Evolutionary conservation across 2,888 invertebrate genomes (phyloP).

Genomic region (Meloe dianella): DNA sequence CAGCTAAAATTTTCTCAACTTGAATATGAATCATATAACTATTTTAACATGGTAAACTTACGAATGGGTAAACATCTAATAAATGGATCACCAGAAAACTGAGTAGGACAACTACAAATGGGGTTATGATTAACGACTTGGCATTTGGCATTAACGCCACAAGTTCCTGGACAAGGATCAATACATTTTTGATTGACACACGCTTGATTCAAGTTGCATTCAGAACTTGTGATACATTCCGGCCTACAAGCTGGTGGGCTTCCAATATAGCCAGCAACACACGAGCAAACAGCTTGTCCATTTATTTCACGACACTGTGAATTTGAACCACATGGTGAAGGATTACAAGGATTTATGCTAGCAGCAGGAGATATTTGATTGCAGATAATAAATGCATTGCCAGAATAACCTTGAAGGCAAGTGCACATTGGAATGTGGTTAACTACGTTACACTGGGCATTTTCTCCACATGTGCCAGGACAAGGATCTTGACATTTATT

Average conservation of each 20-base stretch:
- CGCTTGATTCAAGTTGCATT: constrained; percentile 60
- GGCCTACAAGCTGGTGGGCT: constrained; percentile 76
- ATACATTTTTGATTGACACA: constrained; percentile 63
- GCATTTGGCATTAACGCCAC: constrained; percentile 64
- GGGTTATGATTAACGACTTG: constrained; percentile 66
- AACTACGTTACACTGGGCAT: constrained; percentile 74
- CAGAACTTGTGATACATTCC: constrained; percentile 72
- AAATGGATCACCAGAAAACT: constrained; percentile 69
- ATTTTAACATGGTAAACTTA: constrained; percentile 36
- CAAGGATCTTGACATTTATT: constrained; percentile 77
- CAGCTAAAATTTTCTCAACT: neutral
- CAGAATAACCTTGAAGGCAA: constrained; percentile 72
- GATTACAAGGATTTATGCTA: constrained; percentile 65
- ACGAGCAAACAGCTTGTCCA: constrained; percentile 74
- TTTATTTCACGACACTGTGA: constrained; percentile 73
- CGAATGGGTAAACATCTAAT: constrained; percentile 61
- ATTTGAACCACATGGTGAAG: constrained; percentile 75
- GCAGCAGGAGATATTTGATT: constrained; percentile 57
- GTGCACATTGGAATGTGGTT: constrained; percentile 80
- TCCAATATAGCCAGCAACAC: constrained; percentile 71
- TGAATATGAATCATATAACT: neutral
- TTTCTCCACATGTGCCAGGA: constrained; percentile 75
- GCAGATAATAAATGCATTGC: constrained; percentile 76
- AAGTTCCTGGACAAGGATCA: constrained; percentile 66
- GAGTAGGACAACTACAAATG: constrained; percentile 64